A percentile compares a stretch with the other conserved stretches of the same genome.
These are phyloP conservation scores for Habroteleia sp. DNA, from an alignment of 2,888 invertebrate genomes.

Conservation along the genomic window DNA sequence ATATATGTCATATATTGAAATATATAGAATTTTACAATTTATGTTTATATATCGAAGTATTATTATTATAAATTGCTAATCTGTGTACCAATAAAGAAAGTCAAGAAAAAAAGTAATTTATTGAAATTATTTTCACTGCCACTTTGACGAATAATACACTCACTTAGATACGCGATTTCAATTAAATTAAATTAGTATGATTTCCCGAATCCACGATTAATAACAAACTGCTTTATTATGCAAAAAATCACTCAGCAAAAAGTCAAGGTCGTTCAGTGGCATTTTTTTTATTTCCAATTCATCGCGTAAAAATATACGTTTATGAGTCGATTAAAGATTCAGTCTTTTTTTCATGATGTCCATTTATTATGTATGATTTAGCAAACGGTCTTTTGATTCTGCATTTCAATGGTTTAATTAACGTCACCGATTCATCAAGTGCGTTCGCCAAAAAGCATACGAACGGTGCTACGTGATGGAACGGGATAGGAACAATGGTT, in stretches of 20 bases:
- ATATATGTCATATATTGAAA: too few relatives aligned
- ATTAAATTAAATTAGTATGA: too few relatives aligned
- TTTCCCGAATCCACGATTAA: neutral
- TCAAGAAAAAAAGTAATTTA: too few relatives aligned
- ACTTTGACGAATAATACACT: too few relatives aligned
- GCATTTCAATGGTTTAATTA: slow-evolving; percentile 45
- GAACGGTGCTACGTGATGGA: slow-evolving; percentile 48
- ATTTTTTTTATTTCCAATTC: slow-evolving; percentile 8
- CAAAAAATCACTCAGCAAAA: slow-evolving; percentile 17
- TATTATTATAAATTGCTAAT: too few relatives aligned
- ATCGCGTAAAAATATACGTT: slow-evolving; percentile 29
- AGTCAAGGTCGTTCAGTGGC: slow-evolving; percentile 21
- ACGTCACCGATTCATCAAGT: slow-evolving; percentile 39
- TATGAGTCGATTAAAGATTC: slow-evolving; percentile 42
- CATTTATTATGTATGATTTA: slow-evolving; percentile 18
- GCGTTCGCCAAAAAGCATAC: slow-evolving; percentile 15
- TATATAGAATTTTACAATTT: too few relatives aligned
- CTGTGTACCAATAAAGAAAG: too few relatives aligned
- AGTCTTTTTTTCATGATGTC: slow-evolving; percentile 19
- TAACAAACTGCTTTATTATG: neutral
- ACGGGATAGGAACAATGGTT: slow-evolving; percentile 68
- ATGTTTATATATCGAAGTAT: too few relatives aligned
- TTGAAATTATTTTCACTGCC: too few relatives aligned
- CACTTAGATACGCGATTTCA: too few relatives aligned
- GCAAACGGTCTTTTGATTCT: slow-evolving; percentile 9